Conservation (phyloP, 2,888 invertebrate genomes). For the Eristalis intricaria region DNA sequence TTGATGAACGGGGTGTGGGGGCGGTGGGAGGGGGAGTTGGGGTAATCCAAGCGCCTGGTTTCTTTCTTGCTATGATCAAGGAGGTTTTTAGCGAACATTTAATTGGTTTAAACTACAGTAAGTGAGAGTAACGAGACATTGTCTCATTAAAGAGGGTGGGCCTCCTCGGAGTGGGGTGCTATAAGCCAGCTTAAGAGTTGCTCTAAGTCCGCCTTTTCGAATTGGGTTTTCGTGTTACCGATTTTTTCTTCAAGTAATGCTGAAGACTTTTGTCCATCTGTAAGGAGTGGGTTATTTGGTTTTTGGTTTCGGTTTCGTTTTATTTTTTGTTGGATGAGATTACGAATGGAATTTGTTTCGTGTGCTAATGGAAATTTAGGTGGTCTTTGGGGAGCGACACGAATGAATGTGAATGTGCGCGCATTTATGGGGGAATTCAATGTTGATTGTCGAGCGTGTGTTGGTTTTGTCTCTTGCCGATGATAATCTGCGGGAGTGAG, state of each 20-base stretch:
- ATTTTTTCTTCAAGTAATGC: conserved; percentile 70
- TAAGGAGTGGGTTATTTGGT: background rate
- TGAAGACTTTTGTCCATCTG: conserved; percentile 66
- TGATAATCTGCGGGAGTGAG: no score
- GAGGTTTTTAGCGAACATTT: conserved; percentile 46
- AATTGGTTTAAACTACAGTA: conserved; percentile 61
- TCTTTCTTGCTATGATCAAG: conserved; percentile 22
- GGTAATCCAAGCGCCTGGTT: background rate
- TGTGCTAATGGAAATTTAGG: conserved; percentile 14
- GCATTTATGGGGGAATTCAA: no score
- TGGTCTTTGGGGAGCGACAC: background rate
- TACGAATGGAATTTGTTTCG: conserved; percentile 30
- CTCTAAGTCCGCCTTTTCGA: conserved; percentile 20
- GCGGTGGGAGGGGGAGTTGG: no score
- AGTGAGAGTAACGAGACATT: conserved; percentile 66
- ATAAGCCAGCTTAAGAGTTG: conserved; percentile 7
- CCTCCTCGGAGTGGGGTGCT: background rate
- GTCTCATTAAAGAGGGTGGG: background rate
- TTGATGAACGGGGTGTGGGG: background rate
- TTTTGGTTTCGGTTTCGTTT: background rate
- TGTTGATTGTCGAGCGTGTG: no score
- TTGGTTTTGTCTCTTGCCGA: no score
- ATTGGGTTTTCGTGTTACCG: conserved; percentile 62
- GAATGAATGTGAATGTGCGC: background rate
- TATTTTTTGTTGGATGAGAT: conserved; percentile 14